A percentile compares a stretch with the other conserved stretches of the same genome.
Evolutionary conservation across 2,797 vertebrate genomes (phyloP).

Genomic region (Eidolon dupreanum): DNA sequence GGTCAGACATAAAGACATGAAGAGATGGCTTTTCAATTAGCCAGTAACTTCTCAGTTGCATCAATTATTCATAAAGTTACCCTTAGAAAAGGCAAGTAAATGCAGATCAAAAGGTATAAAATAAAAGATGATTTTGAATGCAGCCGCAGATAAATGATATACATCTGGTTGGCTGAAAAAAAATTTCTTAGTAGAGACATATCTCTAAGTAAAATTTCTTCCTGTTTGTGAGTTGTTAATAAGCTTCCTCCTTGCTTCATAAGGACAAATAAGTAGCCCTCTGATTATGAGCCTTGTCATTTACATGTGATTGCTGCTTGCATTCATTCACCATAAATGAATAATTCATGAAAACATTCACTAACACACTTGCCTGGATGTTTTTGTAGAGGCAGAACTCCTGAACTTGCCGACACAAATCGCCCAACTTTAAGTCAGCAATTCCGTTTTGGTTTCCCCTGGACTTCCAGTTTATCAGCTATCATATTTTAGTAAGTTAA

Average conservation of each 20-base stretch:
- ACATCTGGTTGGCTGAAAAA: neutral
- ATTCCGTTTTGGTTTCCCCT: slow-evolving; percentile 49
- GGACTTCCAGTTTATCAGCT: neutral
- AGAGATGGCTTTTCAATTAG: slow-evolving; percentile 57
- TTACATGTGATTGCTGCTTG: slow-evolving; percentile 63
- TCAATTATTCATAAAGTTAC: slow-evolving; percentile 74
- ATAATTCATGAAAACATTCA: slow-evolving; percentile 74
- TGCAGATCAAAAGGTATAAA: slow-evolving; percentile 37
- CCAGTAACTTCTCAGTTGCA: slow-evolving; percentile 50
- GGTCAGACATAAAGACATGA: slow-evolving; percentile 44
- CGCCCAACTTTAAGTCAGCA: slow-evolving; percentile 22
- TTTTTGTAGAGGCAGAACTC: neutral
- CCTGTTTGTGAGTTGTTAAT: slow-evolving; percentile 51
- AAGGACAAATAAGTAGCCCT: slow-evolving; percentile 57
- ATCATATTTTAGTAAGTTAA: neutral
- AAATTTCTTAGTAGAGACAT: neutral
- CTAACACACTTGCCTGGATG: slow-evolving; percentile 8
- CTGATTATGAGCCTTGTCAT: slow-evolving; percentile 64
- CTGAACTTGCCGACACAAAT: neutral
- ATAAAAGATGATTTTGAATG: slow-evolving; percentile 26
- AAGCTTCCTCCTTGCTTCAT: slow-evolving; percentile 54
- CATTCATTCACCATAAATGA: slow-evolving; percentile 66
- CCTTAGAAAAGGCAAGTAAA: slow-evolving; percentile 66
- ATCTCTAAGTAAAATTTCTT: slow-evolving; percentile 52
- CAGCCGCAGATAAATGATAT: slow-evolving; percentile 1